Percentiles rank a stretch among this genome's conserved stretches.
These are phyloP conservation scores for Brachionus asplanchnoidis DNA, from an alignment of 1,140 invertebrate species.

Conservation along the genomic window DNA sequence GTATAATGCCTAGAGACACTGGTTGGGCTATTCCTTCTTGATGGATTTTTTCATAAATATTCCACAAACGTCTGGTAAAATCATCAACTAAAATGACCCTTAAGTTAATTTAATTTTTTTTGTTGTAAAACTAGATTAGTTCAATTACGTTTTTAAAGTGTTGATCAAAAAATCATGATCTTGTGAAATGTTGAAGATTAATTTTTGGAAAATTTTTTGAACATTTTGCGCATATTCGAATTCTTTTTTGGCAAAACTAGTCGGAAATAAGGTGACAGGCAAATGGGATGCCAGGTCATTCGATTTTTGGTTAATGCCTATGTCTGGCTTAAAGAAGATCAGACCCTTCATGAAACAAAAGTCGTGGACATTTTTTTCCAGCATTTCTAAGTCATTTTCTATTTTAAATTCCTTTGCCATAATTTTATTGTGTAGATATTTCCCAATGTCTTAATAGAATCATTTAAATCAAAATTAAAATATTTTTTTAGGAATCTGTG, in stretches of 20 bases:
- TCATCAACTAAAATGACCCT: constrained; percentile 29
- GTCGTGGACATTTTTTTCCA: not conserved
- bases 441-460: not conserved
- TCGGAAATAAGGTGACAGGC: constrained; percentile 33
- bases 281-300: not conserved
- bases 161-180: constrained; percentile 25
- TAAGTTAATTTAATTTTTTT: not conserved
- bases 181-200: constrained; percentile 10
- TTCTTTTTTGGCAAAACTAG: not conserved
- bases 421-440: not conserved
- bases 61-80: constrained; percentile 35
- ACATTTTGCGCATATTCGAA: not conserved
- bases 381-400: not conserved
- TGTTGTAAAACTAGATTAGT: not conserved
- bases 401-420: not conserved
- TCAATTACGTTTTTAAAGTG: constrained; percentile 13
- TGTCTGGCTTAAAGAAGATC: not conserved
- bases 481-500: not conserved
- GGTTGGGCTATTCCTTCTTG: not conserved
- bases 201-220: constrained; percentile 7
- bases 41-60: constrained; percentile 7
- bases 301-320: not conserved
- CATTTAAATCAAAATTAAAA: not conserved
- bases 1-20: not conserved
- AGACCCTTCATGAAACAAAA: constrained; percentile 14